Evolutionary conservation across 2,888 invertebrate genomes (phyloP).

Genomic region (Dynastes maya): DNA sequence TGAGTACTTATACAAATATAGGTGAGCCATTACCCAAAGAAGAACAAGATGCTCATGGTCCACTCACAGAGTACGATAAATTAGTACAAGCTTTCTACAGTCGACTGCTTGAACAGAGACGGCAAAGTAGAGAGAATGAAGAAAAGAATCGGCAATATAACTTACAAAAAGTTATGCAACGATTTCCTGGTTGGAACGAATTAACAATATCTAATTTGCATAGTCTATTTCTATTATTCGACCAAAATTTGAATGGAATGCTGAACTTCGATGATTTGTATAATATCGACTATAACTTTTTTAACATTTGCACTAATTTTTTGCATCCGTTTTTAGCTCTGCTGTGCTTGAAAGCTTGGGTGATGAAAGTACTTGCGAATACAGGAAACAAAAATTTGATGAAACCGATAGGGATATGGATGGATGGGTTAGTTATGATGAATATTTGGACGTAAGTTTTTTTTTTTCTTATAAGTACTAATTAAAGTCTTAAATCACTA

Average conservation of each 20-base stretch:
- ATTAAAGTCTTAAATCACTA: background rate
- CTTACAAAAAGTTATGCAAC: conserved; percentile 72
- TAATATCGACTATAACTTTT: background rate
- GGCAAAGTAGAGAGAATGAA: conserved; percentile 73
- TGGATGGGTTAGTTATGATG: conserved; percentile 75
- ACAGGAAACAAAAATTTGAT: conserved; percentile 72
- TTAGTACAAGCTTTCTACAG: conserved; percentile 73
- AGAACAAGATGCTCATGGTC: conserved; percentile 58
- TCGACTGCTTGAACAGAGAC: conserved; percentile 71
- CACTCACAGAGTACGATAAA: conserved; percentile 73
- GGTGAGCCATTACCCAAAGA: conserved; percentile 61
- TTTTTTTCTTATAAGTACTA: conserved; percentile 1
- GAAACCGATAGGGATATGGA: conserved; percentile 72
- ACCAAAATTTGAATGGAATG: conserved; percentile 75
- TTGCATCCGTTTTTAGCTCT: conserved; percentile 55
- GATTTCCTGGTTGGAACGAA: conserved; percentile 76
- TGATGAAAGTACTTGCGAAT: conserved; percentile 72
- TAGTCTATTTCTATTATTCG: conserved; percentile 74
- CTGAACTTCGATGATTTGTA: conserved; percentile 73
- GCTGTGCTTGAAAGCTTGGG: conserved; percentile 74
- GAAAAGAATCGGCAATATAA: conserved; percentile 74
- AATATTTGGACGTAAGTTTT: conserved; percentile 72
- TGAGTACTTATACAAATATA: conserved; percentile 24
- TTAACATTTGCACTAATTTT: too few relatives aligned
- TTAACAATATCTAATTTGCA: conserved; percentile 75